phyloP scores from a whole-genome alignment of 2,888 invertebrate genomes.

The Timema cristinae region DNA sequence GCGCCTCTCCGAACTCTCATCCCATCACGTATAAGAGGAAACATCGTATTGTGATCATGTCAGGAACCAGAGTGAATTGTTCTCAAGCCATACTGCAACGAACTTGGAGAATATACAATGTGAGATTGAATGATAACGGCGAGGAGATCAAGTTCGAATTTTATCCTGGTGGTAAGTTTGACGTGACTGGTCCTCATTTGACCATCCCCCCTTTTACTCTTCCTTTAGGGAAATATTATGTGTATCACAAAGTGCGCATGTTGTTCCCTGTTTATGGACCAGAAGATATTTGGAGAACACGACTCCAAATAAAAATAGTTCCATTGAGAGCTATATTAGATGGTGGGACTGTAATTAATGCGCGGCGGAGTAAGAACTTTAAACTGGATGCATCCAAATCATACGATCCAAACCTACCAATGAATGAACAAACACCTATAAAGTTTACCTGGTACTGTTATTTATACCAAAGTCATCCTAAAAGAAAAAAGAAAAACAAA shows the following conservation, averaged over 20 bases:
- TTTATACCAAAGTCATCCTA: neutral
- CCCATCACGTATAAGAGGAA: slow-evolving; percentile 1
- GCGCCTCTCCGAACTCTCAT: neutral
- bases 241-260: neutral
- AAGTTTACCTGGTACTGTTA: neutral
- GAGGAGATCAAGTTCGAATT: neutral
- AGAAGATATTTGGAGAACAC: neutral
- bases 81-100: neutral
- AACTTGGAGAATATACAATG: neutral
- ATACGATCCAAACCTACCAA: slow-evolving; percentile 4
- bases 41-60: neutral
- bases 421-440: neutral
- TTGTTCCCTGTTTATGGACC: too few relatives aligned
- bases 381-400: slow-evolving; percentile 1
- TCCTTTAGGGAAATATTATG: neutral
- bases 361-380: neutral
- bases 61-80: neutral
- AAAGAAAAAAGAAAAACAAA: too few relatives aligned
- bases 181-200: neutral
- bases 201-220: neutral
- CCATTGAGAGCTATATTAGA: slow-evolving; percentile 1
- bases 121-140: neutral
- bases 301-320: neutral
- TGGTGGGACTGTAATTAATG: neutral
- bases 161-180: neutral